A percentile compares a stretch with the other conserved stretches of the same genome.
Evolutionary conservation across 2,888 invertebrate species (phyloP).

Genomic region (Pelosia muscerda): DNA sequence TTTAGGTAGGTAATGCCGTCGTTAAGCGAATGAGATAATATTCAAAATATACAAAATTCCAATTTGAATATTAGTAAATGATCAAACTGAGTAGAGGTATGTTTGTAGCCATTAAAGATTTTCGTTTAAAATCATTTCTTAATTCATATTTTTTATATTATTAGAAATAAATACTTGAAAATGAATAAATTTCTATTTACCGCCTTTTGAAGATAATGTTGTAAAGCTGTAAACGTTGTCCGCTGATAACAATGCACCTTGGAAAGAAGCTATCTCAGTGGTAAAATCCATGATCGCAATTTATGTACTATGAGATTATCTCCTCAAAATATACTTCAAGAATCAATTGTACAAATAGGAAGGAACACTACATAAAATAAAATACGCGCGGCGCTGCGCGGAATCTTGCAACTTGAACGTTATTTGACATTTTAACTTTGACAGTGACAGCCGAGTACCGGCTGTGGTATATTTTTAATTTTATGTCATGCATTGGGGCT

Average conservation of each 20-base stretch:
- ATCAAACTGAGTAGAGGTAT: neutral
- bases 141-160: neutral
- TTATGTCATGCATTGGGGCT: too few relatives aligned
- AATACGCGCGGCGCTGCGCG: neutral
- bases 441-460: too few relatives aligned
- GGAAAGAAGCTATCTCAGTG: constrained; percentile 71
- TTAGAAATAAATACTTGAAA: neutral
- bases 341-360: neutral
- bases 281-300: constrained; percentile 68
- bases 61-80: neutral
- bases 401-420: neutral
- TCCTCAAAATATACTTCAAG: neutral
- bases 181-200: constrained; percentile 54
- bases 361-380: neutral
- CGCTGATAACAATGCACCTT: constrained; percentile 74
- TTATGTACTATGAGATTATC: neutral
- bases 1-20: neutral
- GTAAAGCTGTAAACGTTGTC: constrained; percentile 71
- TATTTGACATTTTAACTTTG: too few relatives aligned
- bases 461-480: too few relatives aligned
- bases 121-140: too few relatives aligned
- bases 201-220: constrained; percentile 71
- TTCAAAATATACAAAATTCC: neutral
- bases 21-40: neutral
- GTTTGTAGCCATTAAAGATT: neutral